A percentile compares a stretch with the other conserved stretches of the same genome.
phyloP scores from a whole-genome alignment of 2,113 vertebrate genomes.

The Emydura subglobosa region DNA sequence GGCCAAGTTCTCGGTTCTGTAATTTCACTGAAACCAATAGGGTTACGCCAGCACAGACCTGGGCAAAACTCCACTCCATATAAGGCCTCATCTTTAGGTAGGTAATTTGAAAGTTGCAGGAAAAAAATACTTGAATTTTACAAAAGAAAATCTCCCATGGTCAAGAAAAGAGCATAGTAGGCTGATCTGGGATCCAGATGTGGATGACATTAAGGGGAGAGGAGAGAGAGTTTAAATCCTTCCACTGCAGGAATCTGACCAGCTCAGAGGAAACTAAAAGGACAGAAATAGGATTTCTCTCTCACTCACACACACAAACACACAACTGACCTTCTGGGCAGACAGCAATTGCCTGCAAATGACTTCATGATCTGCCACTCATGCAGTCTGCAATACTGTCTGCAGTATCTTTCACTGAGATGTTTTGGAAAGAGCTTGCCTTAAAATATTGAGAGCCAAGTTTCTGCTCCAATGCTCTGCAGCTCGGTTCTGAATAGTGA shows the following conservation, averaged over 20 bases:
- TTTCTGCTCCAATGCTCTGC: constrained; percentile 71
- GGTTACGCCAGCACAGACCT: background rate
- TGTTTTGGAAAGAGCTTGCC: constrained; percentile 61
- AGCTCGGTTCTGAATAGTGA: constrained; percentile 65
- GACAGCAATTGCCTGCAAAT: constrained; percentile 59
- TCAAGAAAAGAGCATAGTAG: background rate
- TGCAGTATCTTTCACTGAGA: constrained; percentile 56
- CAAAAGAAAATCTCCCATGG: background rate
- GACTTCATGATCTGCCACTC: constrained; percentile 24
- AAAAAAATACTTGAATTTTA: background rate
- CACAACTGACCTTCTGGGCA: constrained; percentile 16
- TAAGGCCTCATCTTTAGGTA: background rate
- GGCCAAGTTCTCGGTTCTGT: rapidly evolving
- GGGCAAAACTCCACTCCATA: background rate
- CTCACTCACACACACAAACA: background rate
- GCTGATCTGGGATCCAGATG: background rate
- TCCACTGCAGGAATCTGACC: background rate
- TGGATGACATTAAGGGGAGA: background rate
- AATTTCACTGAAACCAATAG: background rate
- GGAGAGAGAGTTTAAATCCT: background rate
- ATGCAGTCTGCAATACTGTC: constrained; percentile 36
- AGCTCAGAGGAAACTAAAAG: constrained; percentile 6
- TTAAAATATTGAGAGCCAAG: constrained; percentile 65
- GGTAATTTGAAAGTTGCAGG: background rate
- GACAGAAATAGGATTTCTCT: background rate